Evolutionary conservation across 2,888 invertebrate genomes (phyloP), one percentile per base, ranked within the genome.

Genomic region (Drosophila paramelanica): DNA sequence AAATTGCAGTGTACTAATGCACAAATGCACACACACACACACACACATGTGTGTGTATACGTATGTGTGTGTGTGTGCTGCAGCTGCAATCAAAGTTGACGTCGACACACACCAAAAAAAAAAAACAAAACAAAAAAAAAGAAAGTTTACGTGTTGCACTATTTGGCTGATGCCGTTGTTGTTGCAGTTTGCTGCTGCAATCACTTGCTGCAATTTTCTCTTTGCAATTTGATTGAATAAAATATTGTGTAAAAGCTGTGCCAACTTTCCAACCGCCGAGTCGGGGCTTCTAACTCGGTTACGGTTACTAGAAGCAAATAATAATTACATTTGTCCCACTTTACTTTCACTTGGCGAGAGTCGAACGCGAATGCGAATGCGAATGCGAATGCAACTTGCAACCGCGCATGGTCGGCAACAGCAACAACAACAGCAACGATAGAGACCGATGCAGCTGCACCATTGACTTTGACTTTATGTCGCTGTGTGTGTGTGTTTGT

Each of bases 251-350:
- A 90, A 90, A 90, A 88, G 89, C 84, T 17, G 17, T 60, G 68
- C 68, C 74, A 88, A 86, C 83, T 85, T 86, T 86, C 88, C 83
- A 87, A 78, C 73, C 79, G 77, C 67, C 72, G 68, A 17, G 17
- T 68, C 58, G 72, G 62, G 77, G 87, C 85, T 87, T 84, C 83
- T 83, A 87, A 86, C 81, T 89, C 75, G 75, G 75, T 75, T 75
- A 75, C 88, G 88, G 89, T 89, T 90, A 89, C 79, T 79, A 82
- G 88, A 89, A 89, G 88, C 81, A 90, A 90, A 83, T 87, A 90
- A 89, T 89, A 88, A 90, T 90, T 90, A 89, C 90, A 90, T 90
- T 90, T 90, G 90, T 83, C 90, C 90, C 90, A 90, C 90, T 90
- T 90, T 90, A 90, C 90, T 90, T 90, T 90, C 90, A 90, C 90